These are phyloP conservation scores for Acrobasis repandana DNA, from an alignment of 2,888 invertebrate genomes.

Conservation along the genomic window DNA sequence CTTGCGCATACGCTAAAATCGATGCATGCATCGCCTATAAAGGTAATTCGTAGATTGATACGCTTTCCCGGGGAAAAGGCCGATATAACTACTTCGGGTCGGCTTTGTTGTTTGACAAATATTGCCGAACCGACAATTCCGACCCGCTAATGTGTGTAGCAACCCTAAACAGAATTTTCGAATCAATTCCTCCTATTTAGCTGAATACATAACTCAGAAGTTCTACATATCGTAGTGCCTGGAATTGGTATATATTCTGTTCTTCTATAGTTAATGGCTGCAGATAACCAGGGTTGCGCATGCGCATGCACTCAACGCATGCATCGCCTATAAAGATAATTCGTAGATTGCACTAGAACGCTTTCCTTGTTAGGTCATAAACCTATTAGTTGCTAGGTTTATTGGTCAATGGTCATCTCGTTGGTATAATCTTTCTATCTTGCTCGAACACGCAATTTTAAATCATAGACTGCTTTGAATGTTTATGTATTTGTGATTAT, in stretches of 20 bases:
- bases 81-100: too few relatives aligned
- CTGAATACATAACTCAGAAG: background rate
- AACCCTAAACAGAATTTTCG: too few relatives aligned
- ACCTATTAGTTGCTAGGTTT: constrained; percentile 39
- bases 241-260: background rate
- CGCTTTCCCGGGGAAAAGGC: too few relatives aligned
- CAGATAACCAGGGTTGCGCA: background rate
- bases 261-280: background rate
- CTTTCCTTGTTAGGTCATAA: constrained; percentile 64
- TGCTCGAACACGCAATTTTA: too few relatives aligned
- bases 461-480: too few relatives aligned
- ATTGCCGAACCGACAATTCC: too few relatives aligned
- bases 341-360: constrained; percentile 56
- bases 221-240: background rate
- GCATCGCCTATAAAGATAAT: constrained; percentile 64
- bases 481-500: too few relatives aligned
- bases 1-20: constrained; percentile 10
- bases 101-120: too few relatives aligned
- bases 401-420: constrained; percentile 15
- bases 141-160: too few relatives aligned
- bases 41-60: constrained; percentile 62
- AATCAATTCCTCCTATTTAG: too few relatives aligned
- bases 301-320: constrained; percentile 23
- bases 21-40: constrained; percentile 53
- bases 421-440: too few relatives aligned